phyloP scores from a whole-genome alignment of 2,797 vertebrate genomes.

The Prunella strophiata region DNA sequence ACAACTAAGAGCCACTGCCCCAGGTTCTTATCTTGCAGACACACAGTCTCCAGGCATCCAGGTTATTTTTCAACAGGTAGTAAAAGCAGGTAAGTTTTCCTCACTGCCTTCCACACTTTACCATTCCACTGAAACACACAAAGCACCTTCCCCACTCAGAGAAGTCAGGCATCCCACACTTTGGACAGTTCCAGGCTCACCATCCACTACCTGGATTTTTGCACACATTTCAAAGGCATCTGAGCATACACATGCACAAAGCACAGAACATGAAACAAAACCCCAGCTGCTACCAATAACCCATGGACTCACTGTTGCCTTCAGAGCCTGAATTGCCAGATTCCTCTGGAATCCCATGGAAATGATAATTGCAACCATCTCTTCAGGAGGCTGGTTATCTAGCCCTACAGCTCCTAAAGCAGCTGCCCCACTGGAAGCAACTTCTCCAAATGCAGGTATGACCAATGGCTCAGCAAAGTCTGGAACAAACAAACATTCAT shows the following conservation, averaged over 20 bases:
- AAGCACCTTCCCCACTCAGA: not conserved
- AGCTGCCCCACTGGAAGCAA: conserved; percentile 72
- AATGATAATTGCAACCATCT: conserved; percentile 91
- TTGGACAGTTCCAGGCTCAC: not conserved
- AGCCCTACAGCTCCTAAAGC: conserved; percentile 75
- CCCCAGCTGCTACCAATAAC: not conserved
- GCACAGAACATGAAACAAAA: not conserved
- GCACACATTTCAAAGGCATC: not conserved
- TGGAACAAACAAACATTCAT: conserved; percentile 62
- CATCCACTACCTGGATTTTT: not conserved
- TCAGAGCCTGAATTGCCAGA: conserved; percentile 88
- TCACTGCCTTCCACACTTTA: not conserved
- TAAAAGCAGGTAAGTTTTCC: not conserved
- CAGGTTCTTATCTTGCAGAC: not conserved
- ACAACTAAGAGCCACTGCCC: not conserved
- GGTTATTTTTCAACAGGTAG: not conserved
- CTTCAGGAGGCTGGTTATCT: conserved; percentile 92
- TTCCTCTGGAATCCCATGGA: conserved; percentile 97
- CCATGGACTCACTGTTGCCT: conserved; percentile 85
- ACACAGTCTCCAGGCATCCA: not conserved
- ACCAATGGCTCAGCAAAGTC: conserved; percentile 96
- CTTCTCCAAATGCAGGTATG: conserved; percentile 83
- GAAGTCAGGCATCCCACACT: not conserved
- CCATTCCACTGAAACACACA: not conserved
- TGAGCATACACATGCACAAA: not conserved